Evolutionary conservation across 2,113 vertebrate genomes (phyloP), one percentile per base, ranked within the genome.

Genomic region (Pseudorectes ferrugineus): DNA sequence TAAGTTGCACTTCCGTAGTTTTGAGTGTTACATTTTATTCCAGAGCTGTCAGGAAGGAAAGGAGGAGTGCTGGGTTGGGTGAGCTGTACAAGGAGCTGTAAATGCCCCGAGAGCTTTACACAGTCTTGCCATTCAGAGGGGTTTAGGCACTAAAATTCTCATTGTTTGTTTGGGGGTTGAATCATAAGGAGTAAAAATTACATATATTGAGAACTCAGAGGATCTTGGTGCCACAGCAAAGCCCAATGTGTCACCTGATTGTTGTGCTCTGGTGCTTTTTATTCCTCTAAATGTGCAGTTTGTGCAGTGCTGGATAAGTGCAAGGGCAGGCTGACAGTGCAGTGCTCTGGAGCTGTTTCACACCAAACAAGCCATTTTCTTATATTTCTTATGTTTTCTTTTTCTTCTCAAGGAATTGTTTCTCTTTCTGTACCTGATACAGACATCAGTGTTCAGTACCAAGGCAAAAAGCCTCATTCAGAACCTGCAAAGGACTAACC

Each of bases 171-270:
- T 29, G 14, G 33, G 2, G 3, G 4, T 22, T 76, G 42, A 80
- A 51, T 45, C 20, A 7, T 13, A 25, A 75, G 36, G 36, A 74
- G 24, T 8, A 61, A 85, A 67, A 77, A 33, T 29, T 1, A 9
- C 3, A 2, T 6, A 0, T 33, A 15, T 45, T 0, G 5, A 73
- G 42, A 73, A 9, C 20, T 45, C 18, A 26, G 42, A 57, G 62
- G 5, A 8, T 57, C 17, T 52, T 52, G n/a, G 6, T 74, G 40
- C 18, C 2, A 0, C 72, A 55, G 14, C 35, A 55, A 14, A 65
- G 49, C 29, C 43, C n/a, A 18, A 14, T 0, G 0, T 36, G 31
- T 73, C 40, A 24, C 26, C 58, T 71, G 21, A 5, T 49, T n/a
- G n/a, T n/a, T 23, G 31, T 68, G 13, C 57, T 72, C 9, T 63